These are phyloP conservation scores for Zelostemma sp. DNA, from an alignment of 1,140 invertebrate genomes.

Conservation along the genomic window DNA sequence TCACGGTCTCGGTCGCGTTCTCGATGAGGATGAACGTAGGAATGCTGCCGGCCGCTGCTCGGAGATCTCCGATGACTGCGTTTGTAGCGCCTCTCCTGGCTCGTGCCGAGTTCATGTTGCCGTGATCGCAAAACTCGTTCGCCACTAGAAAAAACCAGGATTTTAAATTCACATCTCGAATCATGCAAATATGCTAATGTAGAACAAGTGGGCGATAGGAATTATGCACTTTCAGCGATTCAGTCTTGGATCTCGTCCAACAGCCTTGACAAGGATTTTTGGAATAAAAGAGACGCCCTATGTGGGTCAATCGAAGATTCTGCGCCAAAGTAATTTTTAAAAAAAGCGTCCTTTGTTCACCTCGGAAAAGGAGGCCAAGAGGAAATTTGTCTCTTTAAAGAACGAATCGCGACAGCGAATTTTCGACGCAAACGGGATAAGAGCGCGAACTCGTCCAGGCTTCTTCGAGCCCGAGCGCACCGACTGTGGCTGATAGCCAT, in stretches of 20 bases:
- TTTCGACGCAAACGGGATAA: conserved; percentile 28
- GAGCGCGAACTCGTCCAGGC: conserved; percentile 33
- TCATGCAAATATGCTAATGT: not conserved
- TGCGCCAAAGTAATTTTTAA: too few relatives aligned
- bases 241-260: conserved; percentile 56
- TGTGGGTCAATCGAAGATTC: conserved; percentile 52
- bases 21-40: conserved; percentile 68
- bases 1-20: conserved; percentile 67
- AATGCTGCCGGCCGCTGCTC: conserved; percentile 69
- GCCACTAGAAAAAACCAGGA: conserved; percentile 61
- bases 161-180: not conserved
- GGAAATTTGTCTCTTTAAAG: conserved; percentile 16
- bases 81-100: conserved; percentile 75
- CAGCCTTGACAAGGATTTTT: conserved; percentile 50
- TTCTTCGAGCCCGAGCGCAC: conserved; percentile 49
- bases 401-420: conserved; percentile 20
- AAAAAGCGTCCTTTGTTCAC: too few relatives aligned
- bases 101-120: conserved; percentile 74
- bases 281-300: conserved; percentile 44
- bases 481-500: conserved; percentile 61
- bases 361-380: conserved; percentile 16
- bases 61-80: conserved; percentile 74
- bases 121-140: conserved; percentile 74
- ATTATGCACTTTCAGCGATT: conserved; percentile 21
- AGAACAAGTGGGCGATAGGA: too few relatives aligned